A percentile compares a stretch with the other conserved stretches of the same genome.
Evolutionary conservation across 2,113 vertebrate species (phyloP).

Genomic region (Tragelaphus buxtoni): DNA sequence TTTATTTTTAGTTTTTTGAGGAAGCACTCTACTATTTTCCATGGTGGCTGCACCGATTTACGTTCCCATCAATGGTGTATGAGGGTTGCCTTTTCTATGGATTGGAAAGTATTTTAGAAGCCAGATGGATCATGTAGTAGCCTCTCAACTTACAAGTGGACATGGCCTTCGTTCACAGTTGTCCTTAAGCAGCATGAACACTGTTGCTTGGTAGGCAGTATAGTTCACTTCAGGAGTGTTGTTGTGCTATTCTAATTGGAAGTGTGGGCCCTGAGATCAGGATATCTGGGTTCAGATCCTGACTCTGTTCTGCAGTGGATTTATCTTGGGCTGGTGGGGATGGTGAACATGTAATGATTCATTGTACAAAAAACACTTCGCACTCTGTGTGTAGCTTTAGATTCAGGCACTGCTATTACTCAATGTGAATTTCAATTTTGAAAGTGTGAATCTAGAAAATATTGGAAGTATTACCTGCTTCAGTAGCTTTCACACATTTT

Average conservation of each 20-base stretch:
- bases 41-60: not conserved
- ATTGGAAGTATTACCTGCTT: not conserved
- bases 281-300: not conserved
- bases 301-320: not conserved
- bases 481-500: not conserved
- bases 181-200: not conserved
- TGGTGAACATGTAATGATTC: not conserved
- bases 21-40: not conserved
- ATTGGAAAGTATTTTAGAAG: not conserved
- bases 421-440: not conserved
- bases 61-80: not conserved
- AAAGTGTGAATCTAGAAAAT: not conserved
- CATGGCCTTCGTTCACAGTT: rapidly evolving
- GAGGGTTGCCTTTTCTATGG: not conserved
- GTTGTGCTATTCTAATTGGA: not conserved
- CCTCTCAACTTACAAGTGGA: not conserved
- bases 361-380: not conserved
- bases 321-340: not conserved
- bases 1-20: not conserved
- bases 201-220: not conserved
- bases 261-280: not conserved
- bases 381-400: not conserved
- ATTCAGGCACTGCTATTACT: not conserved
- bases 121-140: not conserved
- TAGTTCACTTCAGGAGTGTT: not conserved